phyloP scores from a whole-genome alignment of 2,797 vertebrate species.

The Pseudochromis fuscus region DNA sequence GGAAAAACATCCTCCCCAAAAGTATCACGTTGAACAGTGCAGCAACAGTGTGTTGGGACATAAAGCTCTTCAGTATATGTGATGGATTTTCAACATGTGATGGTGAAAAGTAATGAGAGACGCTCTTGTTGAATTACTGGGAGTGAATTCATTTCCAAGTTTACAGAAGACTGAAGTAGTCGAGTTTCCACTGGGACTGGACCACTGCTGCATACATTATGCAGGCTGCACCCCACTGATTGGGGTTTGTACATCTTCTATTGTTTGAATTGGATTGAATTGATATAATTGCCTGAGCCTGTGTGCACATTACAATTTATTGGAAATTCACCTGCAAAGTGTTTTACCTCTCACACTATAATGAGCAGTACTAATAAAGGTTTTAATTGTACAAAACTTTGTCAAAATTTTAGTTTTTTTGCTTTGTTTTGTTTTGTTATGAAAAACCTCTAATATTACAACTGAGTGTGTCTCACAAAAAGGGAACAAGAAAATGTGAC shows the following conservation, averaged over 20 bases:
- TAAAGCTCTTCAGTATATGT: not conserved
- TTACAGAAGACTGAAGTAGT: not conserved
- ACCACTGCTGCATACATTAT: not conserved
- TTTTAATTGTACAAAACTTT: too few relatives aligned
- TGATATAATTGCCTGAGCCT: not conserved
- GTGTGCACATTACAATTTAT: not conserved
- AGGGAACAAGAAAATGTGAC: not conserved
- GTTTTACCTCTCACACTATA: not conserved
- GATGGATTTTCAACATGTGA: conserved; percentile 11
- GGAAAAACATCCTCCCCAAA: conserved; percentile 63
- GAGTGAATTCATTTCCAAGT: not conserved
- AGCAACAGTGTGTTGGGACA: conserved; percentile 5
- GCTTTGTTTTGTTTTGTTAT: too few relatives aligned
- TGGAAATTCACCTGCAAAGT: conserved; percentile 4
- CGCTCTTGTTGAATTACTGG: not conserved
- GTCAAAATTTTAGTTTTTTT: too few relatives aligned
- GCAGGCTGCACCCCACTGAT: not conserved
- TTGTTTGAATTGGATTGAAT: not conserved
- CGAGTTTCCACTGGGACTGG: not conserved
- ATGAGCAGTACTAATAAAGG: not conserved
- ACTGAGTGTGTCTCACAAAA: not conserved
- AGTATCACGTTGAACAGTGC: not conserved
- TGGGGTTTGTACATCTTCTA: conserved; percentile 1
- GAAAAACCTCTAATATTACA: too few relatives aligned
- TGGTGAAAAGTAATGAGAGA: not conserved